Base-by-base conservation (phyloP, 2,797 vertebrate genomes). In the Megalops cyprinoides region DNA sequence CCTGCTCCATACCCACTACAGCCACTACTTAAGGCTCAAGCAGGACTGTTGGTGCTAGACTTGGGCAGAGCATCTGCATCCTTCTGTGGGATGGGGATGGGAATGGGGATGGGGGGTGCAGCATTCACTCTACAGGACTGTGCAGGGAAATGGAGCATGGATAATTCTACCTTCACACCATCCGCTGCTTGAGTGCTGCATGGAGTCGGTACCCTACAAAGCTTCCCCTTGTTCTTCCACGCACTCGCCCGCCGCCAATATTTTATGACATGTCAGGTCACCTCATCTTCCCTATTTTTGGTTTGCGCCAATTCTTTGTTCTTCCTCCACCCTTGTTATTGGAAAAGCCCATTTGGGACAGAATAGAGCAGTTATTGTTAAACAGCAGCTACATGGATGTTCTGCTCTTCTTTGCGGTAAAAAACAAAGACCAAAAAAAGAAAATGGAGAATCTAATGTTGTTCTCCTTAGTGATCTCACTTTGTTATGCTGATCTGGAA, bases 171-270 rank as follows among this genome's bases (percentile, higher is more conserved):
- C 89, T 81, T 86, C 90, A 92, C 89, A 92, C 56, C 90, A 87
- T 91, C 89, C 90, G 86, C 84, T 91, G 92, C 90, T 90, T 91
- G 91, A 93, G 90, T 87, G 92, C 94, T 90, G 94, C 94, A 95
- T 97, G 96, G 97, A 96, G 97, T 97, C 96, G 96, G 97, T 97
- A 97, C 94, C 95, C 95, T 91, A 90, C 94, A 94, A 95, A 95
- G 96, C 94, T 94, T 96, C 96, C 94, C 89, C 93, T 93, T 95
- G 94, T 96, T 96, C 94, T 93, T 91, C 94, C 95, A 93, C 97
- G 96, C 96, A 96, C 93, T 95, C 96, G 93, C 94, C 93, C 94
- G 92, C 95, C 95, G 91, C 95, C 95, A n/a, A n/a, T n/a, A n/a
- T n/a, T n/a, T n/a, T n/a, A n/a, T n/a, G n/a, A n/a, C n/a, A n/a